These are phyloP conservation scores for Esox niger DNA, from an alignment of 2,113 vertebrate species.

Conservation along the genomic window DNA sequence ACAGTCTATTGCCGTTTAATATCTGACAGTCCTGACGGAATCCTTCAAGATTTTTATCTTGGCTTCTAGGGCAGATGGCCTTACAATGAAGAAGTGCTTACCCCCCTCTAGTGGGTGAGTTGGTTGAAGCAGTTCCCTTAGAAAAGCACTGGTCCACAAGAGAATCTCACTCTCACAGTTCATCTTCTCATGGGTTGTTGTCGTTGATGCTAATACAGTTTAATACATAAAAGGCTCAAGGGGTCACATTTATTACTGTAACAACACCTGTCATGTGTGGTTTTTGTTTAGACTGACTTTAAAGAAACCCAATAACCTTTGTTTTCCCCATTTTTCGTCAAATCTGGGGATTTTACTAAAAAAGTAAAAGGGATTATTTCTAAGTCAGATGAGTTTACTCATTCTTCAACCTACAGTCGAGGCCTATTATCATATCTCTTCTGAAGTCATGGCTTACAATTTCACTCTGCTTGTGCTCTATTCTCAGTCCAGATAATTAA, in stretches of 20 bases:
- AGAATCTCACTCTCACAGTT: background rate
- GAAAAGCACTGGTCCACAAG: constrained; percentile 8
- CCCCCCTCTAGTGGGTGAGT: constrained; percentile 64
- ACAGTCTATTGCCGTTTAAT: background rate
- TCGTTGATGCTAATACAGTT: background rate
- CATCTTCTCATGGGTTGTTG: background rate
- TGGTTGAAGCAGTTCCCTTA: constrained; percentile 30
- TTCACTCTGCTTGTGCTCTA: background rate
- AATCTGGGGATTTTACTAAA: no score
- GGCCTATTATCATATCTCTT: constrained; percentile 1
- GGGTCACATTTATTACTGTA: background rate
- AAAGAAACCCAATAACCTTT: background rate
- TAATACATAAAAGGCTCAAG: background rate
- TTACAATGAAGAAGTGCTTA: constrained; percentile 52
- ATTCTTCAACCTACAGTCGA: background rate
- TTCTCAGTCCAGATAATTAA: constrained; percentile 38
- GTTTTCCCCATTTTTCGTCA: background rate
- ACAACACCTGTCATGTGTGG: background rate
- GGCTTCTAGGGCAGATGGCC: constrained; percentile 7
- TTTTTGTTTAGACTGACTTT: background rate
- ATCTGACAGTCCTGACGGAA: background rate
- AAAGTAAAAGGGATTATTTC: background rate
- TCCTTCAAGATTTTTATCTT: background rate
- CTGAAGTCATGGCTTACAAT: constrained; percentile 22
- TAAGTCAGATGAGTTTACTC: background rate